Base-by-base conservation (phyloP, 2,113 vertebrate species). In the Gavia stellata region DNA sequence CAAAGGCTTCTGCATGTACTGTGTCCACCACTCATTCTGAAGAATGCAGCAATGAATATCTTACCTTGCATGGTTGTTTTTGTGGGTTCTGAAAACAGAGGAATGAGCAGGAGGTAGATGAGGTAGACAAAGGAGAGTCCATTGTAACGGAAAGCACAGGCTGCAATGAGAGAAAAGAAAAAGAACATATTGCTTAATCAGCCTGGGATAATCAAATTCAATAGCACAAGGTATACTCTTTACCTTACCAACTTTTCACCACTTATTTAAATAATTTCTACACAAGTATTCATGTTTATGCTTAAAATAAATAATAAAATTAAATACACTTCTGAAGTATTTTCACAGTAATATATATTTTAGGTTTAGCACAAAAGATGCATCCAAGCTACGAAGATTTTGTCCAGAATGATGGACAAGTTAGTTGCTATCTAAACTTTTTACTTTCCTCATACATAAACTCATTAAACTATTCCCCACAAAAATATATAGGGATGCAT, bases 91-190 rank as follows among this genome's bases (percentile, higher is more conserved):
- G 99, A 98, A 94, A 99, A 99, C 78, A 99, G 98, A 63, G 99
- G 99, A 95, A 99, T 99, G 93, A 99, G 99, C 97, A 99, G 98
- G 97, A 99, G 99, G 97, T 99, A 99, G 98, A 99, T 99, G 98
- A 99, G 99, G 99, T 99, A 99, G 98, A 99, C 98, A 70, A 99
- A 99, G 97, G 99, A 99, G 91, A 99, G 98, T 85, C 98, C 99
- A 97, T 99, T 99, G 98, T 99, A 99, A 97, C 99, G 99, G 98
- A 99, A 99, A 84, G 99, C 98, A 97, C 99, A 99, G 63, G 99
- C 99, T 99, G 98, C 13, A 79, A 83, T 34, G 59, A 94, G 44
- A 94, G 82, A 90, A 66, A 97, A 36, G 50, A 83, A 52, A 68
- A 50, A 90, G 10, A 87, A 58, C 0, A 19, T 31, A 14, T 23